Percentiles rank a stretch among this genome's conserved stretches.
These are phyloP conservation scores for Morpho deidamia DNA, from an alignment of 2,888 invertebrate genomes.

Conservation along the genomic window DNA sequence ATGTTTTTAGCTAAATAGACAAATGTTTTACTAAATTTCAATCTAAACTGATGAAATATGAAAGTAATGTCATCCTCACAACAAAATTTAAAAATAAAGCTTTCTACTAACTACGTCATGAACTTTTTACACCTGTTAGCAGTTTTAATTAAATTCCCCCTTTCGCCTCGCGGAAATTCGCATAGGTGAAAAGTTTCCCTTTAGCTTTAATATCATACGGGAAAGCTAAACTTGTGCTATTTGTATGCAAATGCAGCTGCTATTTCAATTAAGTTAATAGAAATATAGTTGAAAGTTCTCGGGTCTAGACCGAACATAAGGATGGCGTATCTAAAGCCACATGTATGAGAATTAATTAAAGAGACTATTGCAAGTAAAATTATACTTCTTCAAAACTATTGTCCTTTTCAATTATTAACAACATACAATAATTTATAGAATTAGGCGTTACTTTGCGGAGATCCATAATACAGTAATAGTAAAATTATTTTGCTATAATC, in stretches of 20 bases:
- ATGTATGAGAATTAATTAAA: not conserved
- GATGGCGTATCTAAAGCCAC: not conserved
- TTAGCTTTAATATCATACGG: not conserved
- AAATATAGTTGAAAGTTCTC: not conserved
- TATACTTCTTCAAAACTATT: too few species aligned
- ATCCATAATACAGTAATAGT: too few species aligned
- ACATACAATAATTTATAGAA: too few species aligned
- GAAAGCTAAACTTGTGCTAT: constrained; percentile 1
- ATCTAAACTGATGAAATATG: too few species aligned
- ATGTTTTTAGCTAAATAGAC: too few species aligned
- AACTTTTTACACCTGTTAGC: not conserved
- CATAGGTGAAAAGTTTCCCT: constrained; percentile 2
- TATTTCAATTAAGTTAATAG: not conserved
- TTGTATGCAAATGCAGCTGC: not conserved
- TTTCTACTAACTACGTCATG: not conserved
- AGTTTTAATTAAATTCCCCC: constrained; percentile 1
- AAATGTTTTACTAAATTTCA: too few species aligned
- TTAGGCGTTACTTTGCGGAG: too few species aligned
- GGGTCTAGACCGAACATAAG: too few species aligned
- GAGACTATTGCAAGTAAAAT: not conserved
- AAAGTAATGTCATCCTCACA: too few species aligned
- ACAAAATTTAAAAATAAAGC: too few species aligned
- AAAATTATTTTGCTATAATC: too few species aligned
- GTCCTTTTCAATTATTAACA: too few species aligned
- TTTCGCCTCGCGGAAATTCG: not conserved